These are phyloP conservation scores for Dendrocincla tyrannina DNA, from an alignment of 2,797 vertebrate species.

Conservation along the genomic window DNA sequence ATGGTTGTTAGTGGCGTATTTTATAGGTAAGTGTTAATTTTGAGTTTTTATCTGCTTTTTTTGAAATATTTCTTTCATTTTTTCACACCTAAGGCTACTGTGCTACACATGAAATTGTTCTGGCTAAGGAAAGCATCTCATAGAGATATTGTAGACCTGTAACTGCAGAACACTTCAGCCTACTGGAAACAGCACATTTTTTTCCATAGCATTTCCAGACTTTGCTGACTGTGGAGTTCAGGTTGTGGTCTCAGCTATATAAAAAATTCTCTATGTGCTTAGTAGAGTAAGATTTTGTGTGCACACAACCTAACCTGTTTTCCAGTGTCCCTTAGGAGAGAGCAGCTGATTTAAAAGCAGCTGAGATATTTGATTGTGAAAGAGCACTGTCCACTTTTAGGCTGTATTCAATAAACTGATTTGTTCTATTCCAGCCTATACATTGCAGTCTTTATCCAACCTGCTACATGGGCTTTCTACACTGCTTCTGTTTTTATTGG, in stretches of 20 bases:
- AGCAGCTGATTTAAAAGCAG: neutral
- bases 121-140: neutral
- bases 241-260: neutral
- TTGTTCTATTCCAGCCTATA: slow-evolving; percentile 84
- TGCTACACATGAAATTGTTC: neutral
- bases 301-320: neutral
- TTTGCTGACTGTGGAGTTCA: neutral
- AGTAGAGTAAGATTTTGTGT: neutral
- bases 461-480: slow-evolving; percentile 93
- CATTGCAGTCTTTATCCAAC: slow-evolving; percentile 96
- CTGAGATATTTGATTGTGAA: neutral
- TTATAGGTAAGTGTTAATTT: slow-evolving; percentile 84
- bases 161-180: neutral
- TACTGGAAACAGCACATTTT: neutral
- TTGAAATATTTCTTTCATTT: neutral
- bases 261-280: neutral
- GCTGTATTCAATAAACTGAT: slow-evolving; percentile 30
- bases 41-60: neutral
- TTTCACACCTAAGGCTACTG: neutral
- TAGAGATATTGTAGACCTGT: neutral
- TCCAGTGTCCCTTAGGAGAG: neutral
- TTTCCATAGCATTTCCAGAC: neutral
- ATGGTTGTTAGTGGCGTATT: slow-evolving; percentile 92
- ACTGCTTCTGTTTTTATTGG: slow-evolving; percentile 93
- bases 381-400: neutral